A percentile compares a stretch with the other conserved stretches of the same genome.
phyloP scores from a whole-genome alignment of 1,140 invertebrate species.

The Acyrthosiphon pisum region DNA sequence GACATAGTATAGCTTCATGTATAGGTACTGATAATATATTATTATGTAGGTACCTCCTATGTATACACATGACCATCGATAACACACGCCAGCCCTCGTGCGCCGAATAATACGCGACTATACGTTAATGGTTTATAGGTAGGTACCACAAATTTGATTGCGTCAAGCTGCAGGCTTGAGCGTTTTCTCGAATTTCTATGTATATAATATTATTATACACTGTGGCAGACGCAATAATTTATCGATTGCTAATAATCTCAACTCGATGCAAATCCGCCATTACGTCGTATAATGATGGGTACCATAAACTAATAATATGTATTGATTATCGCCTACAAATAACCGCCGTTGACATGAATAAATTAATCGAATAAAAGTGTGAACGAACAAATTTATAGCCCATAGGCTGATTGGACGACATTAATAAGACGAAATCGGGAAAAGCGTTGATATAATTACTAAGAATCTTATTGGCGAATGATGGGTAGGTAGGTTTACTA shows the following conservation, averaged over 20 bases:
- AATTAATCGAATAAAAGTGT: neutral
- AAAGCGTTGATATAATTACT: neutral
- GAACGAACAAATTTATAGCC: neutral
- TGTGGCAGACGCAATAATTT: neutral
- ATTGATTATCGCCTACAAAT: neutral
- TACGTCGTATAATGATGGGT: neutral
- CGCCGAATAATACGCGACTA: neutral
- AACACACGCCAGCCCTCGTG: neutral
- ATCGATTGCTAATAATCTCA: conserved; percentile 9
- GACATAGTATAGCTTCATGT: neutral
- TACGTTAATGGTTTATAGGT: neutral
- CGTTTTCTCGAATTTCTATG: neutral
- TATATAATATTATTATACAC: neutral
- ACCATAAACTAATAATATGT: neutral
- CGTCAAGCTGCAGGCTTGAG: neutral
- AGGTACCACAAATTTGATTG: neutral
- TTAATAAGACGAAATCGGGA: neutral
- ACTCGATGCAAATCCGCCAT: neutral
- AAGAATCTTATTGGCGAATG: neutral
- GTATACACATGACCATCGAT: neutral
- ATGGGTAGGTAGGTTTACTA: no score
- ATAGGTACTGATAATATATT: neutral
- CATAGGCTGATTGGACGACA: neutral
- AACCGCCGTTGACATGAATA: conserved; percentile 1
- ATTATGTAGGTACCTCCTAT: neutral